These are phyloP conservation scores for Neoascia interrupta DNA, from an alignment of 2,888 invertebrate genomes.

Conservation along the genomic window DNA sequence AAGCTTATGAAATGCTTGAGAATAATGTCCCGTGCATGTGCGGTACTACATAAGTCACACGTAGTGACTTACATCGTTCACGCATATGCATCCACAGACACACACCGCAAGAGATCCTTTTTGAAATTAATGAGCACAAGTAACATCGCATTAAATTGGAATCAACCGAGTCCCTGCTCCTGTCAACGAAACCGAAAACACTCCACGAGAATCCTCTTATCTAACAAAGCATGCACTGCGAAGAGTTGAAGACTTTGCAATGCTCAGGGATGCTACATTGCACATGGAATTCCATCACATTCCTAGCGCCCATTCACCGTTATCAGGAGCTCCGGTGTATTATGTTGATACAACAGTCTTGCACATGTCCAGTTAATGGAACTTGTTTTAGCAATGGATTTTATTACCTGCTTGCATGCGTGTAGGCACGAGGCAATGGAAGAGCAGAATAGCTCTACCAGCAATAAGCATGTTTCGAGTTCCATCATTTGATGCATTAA, in stretches of 20 bases:
- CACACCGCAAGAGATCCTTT: constrained; percentile 34
- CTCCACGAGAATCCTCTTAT: constrained; percentile 31
- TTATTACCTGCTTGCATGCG: constrained; percentile 34
- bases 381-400: constrained; percentile 61
- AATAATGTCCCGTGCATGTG: no score
- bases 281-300: constrained; percentile 40
- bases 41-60: no score
- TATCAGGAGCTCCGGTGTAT: constrained; percentile 58
- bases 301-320: constrained; percentile 51
- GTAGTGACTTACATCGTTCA: no score
- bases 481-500: constrained; percentile 61
- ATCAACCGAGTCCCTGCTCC: background rate
- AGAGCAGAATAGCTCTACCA: background rate
- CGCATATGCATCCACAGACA: constrained; percentile 2
- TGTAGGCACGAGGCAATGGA: constrained; percentile 7
- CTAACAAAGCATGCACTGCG: constrained; percentile 16
- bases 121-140: constrained; percentile 39
- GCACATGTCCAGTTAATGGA: constrained; percentile 64
- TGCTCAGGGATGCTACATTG: no score
- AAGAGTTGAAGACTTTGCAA: constrained; percentile 4
- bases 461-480: constrained; percentile 24
- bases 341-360: constrained; percentile 50
- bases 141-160: constrained; percentile 18
- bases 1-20: no score
- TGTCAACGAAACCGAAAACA: constrained; percentile 33